Percentiles rank a stretch among this genome's conserved stretches.
Conservation (phyloP, 2,888 invertebrate species). For the Caenorhabditis japonica region DNA sequence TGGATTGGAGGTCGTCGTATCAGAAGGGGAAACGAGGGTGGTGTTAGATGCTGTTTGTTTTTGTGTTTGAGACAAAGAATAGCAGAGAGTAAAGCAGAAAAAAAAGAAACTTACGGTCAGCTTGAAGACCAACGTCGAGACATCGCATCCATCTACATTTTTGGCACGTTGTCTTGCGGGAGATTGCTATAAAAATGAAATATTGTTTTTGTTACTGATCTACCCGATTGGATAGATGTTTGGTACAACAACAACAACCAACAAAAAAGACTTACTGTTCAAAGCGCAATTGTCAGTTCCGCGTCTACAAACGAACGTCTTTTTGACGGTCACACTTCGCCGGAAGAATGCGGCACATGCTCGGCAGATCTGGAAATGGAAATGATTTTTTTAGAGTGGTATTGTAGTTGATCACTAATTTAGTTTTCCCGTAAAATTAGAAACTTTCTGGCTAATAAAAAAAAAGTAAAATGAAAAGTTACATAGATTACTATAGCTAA, state of each 20-base stretch:
- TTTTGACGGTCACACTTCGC: conserved; percentile 40
- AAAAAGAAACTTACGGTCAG: conserved; percentile 45
- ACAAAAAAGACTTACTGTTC: conserved; percentile 47
- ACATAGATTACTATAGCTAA: too few species aligned
- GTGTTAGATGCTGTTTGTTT: conserved; percentile 37
- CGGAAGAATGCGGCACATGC: conserved; percentile 57
- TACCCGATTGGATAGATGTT: not conserved
- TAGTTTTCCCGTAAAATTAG: too few species aligned
- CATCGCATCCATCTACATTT: conserved; percentile 54
- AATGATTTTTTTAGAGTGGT: not conserved
- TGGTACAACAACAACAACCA: too few species aligned
- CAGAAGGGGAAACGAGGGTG: too few species aligned
- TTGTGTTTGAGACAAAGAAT: too few species aligned
- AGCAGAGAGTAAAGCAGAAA: too few species aligned
- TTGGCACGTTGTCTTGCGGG: conserved; percentile 53
- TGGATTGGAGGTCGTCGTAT: conserved; percentile 23
- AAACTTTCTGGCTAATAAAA: too few species aligned
- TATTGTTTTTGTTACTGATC: conserved; percentile 22
- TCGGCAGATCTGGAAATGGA: conserved; percentile 45
- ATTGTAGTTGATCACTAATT: too few species aligned
- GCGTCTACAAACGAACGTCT: conserved; percentile 50
- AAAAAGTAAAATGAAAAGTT: too few species aligned
- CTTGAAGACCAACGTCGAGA: conserved; percentile 43
- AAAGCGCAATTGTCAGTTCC: conserved; percentile 43
- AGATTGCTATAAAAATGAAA: conserved; percentile 8